Evolutionary conservation across 2,888 invertebrate genomes (phyloP).

Genomic region (Drosophila anomalata): DNA sequence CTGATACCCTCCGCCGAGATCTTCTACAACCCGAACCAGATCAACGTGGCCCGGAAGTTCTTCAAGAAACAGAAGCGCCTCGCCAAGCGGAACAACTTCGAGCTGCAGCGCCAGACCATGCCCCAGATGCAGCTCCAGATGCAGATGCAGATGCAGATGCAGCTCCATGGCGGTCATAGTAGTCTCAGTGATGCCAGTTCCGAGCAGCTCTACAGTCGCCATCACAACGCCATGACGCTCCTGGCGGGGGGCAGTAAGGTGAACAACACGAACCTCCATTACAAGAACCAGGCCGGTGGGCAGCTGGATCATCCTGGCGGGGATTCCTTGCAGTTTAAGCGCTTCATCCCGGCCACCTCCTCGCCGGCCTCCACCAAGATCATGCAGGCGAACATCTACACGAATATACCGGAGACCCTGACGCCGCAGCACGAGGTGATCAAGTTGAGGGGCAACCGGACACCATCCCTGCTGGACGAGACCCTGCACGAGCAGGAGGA

Average conservation of each 20-base stretch:
- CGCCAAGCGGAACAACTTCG: constrained; percentile 90
- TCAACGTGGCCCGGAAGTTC: constrained; percentile 95
- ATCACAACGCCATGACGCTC: constrained; percentile 84
- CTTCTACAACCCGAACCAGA: constrained; percentile 97
- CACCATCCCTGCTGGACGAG: constrained; percentile 72
- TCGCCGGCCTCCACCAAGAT: constrained; percentile 49
- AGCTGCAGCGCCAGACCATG: constrained; percentile 84
- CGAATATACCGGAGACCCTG: constrained; percentile 87
- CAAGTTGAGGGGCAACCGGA: constrained; percentile 69
- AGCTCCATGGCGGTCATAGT: constrained; percentile 64
- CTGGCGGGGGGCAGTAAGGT: constrained; percentile 90
- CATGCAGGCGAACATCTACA: constrained; percentile 87
- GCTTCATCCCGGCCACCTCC: constrained; percentile 61
- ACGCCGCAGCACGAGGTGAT: constrained; percentile 86
- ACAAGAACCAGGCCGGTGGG: constrained; percentile 52
- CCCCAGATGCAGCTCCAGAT: constrained; percentile 82
- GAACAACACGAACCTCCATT: constrained; percentile 92
- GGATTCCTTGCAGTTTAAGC: constrained; percentile 77
- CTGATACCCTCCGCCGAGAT: constrained; percentile 87
- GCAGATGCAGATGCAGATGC: constrained; percentile 46
- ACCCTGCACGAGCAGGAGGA: constrained; percentile 82
- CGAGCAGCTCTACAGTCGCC: constrained; percentile 81
- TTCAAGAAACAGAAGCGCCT: constrained; percentile 93
- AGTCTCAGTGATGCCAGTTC: constrained; percentile 86
- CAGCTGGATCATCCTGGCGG: constrained; percentile 22